Base-by-base conservation (phyloP, 2,888 invertebrate species). In the Linyphia triangularis region DNA sequence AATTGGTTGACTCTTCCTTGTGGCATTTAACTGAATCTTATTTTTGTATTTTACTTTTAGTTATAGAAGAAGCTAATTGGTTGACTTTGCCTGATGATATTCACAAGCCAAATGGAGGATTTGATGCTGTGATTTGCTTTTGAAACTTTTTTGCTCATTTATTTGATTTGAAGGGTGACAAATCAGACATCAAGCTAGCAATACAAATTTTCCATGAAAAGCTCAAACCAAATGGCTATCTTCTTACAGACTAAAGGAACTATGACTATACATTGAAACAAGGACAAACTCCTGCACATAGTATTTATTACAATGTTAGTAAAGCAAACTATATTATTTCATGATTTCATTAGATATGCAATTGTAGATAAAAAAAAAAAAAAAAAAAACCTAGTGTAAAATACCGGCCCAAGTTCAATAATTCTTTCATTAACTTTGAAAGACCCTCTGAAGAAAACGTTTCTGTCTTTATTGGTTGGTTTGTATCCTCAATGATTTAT, bases 21-120 rank as follows among this genome's bases (percentile, higher is more conserved):
- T n/a, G n/a, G n/a, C n/a, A n/a, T n/a, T n/a, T n/a, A n/a, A n/a
- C n/a, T n/a, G n/a, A 22, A 61, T 69, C 37, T 16, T 4, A 59
- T 70, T n/a, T n/a, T n/a, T n/a, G n/a, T n/a, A 13, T 24, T 57
- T 75, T 82, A 19, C 59, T 90, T 91, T 19, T 92, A 97, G 97
- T 96, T 24, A 97, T 97, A 91, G 97, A 97, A 92, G 97, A 97
- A 93, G 97, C 97, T 0, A 97, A 97, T 92, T 97, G 97, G 97
- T 93, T 97, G 91, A 96, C 96, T 0, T 92, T 97, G 2, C 95
- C 95, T 4, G 95, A 95, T 43, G 97, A 97, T 92, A 94, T 97
- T 33, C 93, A 94, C 73, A 90, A 86, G 67, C 94, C 95, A 0
- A 94, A 94, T 3, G 94, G 94, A 13, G 95, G 95, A 79, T 97